These are phyloP conservation scores for Papilio polytes DNA, from an alignment of 1,140 invertebrate species.

Conservation along the genomic window DNA sequence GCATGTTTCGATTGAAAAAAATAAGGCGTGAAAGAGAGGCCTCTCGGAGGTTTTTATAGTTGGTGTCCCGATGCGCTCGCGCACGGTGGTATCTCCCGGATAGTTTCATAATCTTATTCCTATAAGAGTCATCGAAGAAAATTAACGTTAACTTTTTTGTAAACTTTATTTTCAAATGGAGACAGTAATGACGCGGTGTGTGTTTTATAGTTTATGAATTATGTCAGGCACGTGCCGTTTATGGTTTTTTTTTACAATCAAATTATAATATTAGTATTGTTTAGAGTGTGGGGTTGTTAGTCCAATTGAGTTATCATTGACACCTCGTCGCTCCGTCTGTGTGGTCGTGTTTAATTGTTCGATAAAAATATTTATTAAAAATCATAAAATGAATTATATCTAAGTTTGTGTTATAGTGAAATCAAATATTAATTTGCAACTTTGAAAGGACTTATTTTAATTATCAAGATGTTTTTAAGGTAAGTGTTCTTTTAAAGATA, in stretches of 20 bases:
- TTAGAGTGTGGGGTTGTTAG: slow-evolving; percentile 71
- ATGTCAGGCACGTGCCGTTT: slow-evolving; percentile 77
- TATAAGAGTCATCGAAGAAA: slow-evolving; percentile 80
- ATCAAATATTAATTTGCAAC: slow-evolving; percentile 46
- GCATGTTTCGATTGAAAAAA: slow-evolving; percentile 69
- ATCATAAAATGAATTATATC: slow-evolving; percentile 56
- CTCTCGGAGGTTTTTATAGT: slow-evolving; percentile 78
- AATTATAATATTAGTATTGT: slow-evolving; percentile 75
- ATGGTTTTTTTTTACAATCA: slow-evolving; percentile 73
- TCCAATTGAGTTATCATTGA: slow-evolving; percentile 74
- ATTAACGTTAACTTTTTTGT: slow-evolving; percentile 61
- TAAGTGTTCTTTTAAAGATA: slow-evolving; percentile 47
- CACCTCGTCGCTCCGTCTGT: slow-evolving; percentile 67
- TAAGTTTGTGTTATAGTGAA: slow-evolving; percentile 58
- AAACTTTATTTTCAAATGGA: slow-evolving; percentile 60
- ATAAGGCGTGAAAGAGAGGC: slow-evolving; percentile 76
- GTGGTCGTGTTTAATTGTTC: slow-evolving; percentile 73
- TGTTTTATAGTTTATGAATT: slow-evolving; percentile 70
- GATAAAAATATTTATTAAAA: slow-evolving; percentile 40
- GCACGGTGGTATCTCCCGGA: slow-evolving; percentile 80
- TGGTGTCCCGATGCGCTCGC: slow-evolving; percentile 77
- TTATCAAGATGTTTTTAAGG: slow-evolving; percentile 78
- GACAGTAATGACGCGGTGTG: slow-evolving; percentile 55
- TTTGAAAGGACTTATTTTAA: slow-evolving; percentile 42
- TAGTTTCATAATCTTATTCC: slow-evolving; percentile 77